Percentiles rank a stretch among this genome's conserved stretches.
phyloP scores from a whole-genome alignment of 2,113 vertebrate genomes.

The Atractosteus spatula region DNA sequence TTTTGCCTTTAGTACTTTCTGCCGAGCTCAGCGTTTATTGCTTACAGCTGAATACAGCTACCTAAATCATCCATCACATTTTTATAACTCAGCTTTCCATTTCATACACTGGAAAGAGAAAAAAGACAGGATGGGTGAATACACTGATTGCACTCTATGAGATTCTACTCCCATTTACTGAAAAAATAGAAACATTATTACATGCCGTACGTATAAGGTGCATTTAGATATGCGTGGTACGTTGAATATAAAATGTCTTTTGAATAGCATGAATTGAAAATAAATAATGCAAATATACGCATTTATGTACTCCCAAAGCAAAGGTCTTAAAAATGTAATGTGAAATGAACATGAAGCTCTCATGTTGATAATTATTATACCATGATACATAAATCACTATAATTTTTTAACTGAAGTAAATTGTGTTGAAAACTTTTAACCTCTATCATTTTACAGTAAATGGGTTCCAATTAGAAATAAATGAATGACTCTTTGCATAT shows the following conservation, averaged over 20 bases:
- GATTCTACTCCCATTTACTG: conserved; percentile 1
- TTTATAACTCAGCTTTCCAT: conserved; percentile 69
- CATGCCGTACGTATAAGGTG: neutral
- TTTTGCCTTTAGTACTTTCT: conserved; percentile 69
- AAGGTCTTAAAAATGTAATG: too few relatives aligned
- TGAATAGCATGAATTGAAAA: neutral
- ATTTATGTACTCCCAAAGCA: too few relatives aligned
- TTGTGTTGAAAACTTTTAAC: too few relatives aligned
- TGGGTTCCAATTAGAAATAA: too few relatives aligned
- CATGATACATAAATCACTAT: too few relatives aligned
- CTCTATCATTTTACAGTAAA: too few relatives aligned
- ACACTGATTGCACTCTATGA: conserved; percentile 16
- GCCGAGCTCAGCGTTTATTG: conserved; percentile 73
- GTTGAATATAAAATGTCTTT: neutral
- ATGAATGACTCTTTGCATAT: too few relatives aligned
- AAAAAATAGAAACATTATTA: neutral
- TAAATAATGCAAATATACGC: neutral
- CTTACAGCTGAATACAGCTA: conserved; percentile 66
- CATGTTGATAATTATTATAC: too few relatives aligned
- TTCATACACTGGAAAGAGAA: conserved; percentile 38
- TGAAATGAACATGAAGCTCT: too few relatives aligned
- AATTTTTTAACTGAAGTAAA: too few relatives aligned
- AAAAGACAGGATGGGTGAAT: conserved; percentile 41
- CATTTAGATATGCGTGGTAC: neutral
- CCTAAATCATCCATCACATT: conserved; percentile 70